A percentile compares a stretch with the other conserved stretches of the same genome.
Conservation (phyloP, 1,140 invertebrate species). For the Drosophila punjabiensis region DNA sequence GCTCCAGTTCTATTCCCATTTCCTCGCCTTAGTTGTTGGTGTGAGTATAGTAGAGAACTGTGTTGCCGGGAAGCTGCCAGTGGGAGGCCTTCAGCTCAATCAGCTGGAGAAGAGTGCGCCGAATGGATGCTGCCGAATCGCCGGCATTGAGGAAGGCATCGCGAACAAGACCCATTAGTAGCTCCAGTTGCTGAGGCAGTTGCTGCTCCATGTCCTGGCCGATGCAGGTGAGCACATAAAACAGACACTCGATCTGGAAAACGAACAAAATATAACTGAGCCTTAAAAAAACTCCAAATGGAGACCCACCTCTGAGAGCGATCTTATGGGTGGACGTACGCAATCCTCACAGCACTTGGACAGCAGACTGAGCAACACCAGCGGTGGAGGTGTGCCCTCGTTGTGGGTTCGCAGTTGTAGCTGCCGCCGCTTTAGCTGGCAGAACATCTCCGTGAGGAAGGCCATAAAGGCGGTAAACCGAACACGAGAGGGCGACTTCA, state of each 20-base stretch:
- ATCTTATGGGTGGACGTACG: conserved; percentile 91
- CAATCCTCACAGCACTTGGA: conserved; percentile 94
- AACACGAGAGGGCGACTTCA: conserved; percentile 86
- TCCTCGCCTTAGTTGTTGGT: conserved; percentile 78
- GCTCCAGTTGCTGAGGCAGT: conserved; percentile 91
- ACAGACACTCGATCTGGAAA: conserved; percentile 92
- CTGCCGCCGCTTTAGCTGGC: conserved; percentile 92
- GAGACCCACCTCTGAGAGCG: conserved; percentile 89
- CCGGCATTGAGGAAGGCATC: conserved; percentile 93
- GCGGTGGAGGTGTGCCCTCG: conserved; percentile 89
- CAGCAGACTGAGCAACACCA: conserved; percentile 91
- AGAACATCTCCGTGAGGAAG: conserved; percentile 95
- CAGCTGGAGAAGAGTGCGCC: conserved; percentile 93
- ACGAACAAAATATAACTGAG: conserved; percentile 2
- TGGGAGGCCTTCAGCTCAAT: conserved; percentile 95
- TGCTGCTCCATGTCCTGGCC: conserved; percentile 94
- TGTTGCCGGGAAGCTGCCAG: conserved; percentile 95
- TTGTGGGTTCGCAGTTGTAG: conserved; percentile 89
- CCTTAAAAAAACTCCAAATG: background rate
- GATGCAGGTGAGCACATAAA: conserved; percentile 94
- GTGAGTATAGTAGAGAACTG: conserved; percentile 95
- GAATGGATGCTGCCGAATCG: conserved; percentile 88
- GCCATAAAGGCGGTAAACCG: conserved; percentile 94
- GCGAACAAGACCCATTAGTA: conserved; percentile 91
- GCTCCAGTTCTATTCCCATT: background rate